phyloP scores from a whole-genome alignment of 2,888 invertebrate genomes.

The Sphinx pinastri region DNA sequence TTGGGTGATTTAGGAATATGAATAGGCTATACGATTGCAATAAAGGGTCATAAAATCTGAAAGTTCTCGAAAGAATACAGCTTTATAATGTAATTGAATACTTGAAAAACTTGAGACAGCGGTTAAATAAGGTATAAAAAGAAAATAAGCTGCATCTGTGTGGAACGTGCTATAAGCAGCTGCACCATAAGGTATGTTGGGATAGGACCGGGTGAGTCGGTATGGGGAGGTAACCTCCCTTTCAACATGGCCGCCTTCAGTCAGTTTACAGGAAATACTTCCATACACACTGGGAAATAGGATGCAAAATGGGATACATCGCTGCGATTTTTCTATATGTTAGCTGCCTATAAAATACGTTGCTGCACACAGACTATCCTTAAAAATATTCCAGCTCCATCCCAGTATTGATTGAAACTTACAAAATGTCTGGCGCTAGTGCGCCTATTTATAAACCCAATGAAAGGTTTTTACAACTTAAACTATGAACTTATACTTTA shows the following conservation, averaged over 20 bases:
- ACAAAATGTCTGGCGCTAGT: constrained; percentile 30
- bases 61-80: neutral
- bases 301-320: constrained; percentile 17
- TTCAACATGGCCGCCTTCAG: constrained; percentile 24
- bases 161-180: constrained; percentile 20
- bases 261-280: constrained; percentile 11
- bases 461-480: constrained; percentile 8
- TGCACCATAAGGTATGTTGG: constrained; percentile 20
- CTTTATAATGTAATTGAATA: neutral
- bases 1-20: no score
- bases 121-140: neutral
- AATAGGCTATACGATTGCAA: no score
- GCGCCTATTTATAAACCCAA: constrained; percentile 2
- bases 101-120: neutral
- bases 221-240: constrained; percentile 20
- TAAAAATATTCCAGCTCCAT: constrained; percentile 22
- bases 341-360: constrained; percentile 6
- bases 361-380: constrained; percentile 13
- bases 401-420: constrained; percentile 33
- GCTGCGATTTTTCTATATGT: constrained; percentile 1
- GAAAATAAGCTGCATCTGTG: constrained; percentile 2
- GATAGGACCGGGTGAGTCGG: constrained; percentile 20
- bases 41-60: no score
- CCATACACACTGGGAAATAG: constrained; percentile 10
- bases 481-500: no score